These are phyloP conservation scores for Scyliorhinus canicula DNA, from an alignment of 2,797 vertebrate species.

Conservation along the genomic window DNA sequence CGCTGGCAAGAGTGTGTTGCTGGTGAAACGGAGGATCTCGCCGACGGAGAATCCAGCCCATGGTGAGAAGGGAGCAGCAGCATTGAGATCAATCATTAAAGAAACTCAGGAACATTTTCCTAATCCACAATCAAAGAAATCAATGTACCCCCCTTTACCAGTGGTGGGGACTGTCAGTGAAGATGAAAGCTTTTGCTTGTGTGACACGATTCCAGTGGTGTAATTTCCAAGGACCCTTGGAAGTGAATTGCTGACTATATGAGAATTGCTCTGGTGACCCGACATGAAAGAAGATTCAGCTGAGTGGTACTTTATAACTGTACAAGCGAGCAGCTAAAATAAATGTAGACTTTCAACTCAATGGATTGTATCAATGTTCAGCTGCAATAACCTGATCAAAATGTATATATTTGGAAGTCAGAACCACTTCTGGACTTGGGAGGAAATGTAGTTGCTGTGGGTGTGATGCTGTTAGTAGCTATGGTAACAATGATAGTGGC, in stretches of 20 bases:
- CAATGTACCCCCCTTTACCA: neutral
- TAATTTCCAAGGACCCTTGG: neutral
- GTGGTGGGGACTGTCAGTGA: neutral
- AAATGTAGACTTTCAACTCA: neutral
- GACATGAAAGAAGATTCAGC: neutral
- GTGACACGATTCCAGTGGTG: neutral
- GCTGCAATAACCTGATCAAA: slow-evolving; percentile 11
- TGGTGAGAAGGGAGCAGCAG: no score
- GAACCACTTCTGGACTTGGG: neutral
- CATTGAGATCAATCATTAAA: neutral
- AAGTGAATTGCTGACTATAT: neutral
- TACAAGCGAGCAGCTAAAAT: neutral
- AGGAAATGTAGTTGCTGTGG: neutral
- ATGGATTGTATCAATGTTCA: neutral
- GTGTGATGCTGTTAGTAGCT: neutral
- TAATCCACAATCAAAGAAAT: neutral
- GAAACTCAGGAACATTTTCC: neutral
- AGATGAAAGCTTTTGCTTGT: neutral
- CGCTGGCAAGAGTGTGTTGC: no score
- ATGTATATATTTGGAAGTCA: slow-evolving; percentile 1
- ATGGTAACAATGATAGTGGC: neutral
- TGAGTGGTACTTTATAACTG: slow-evolving; percentile 18
- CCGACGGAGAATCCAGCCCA: no score
- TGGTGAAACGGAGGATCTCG: no score
- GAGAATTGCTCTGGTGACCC: neutral